These are phyloP conservation scores for Nannospalax galili DNA, from an alignment of 2,113 vertebrate species.

Conservation along the genomic window DNA sequence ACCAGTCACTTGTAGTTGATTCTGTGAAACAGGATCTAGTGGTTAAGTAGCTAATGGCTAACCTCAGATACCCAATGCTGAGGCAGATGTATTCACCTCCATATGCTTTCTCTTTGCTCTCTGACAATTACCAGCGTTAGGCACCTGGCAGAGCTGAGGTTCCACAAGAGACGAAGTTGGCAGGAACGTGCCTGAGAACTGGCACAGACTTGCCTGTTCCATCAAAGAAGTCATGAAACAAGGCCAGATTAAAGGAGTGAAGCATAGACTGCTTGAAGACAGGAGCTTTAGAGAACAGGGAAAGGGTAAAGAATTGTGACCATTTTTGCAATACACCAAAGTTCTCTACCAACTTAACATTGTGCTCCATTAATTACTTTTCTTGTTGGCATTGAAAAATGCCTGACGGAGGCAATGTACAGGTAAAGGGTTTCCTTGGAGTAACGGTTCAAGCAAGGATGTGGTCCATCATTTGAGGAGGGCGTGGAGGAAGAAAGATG, in stretches of 20 bases:
- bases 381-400: neutral
- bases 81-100: neutral
- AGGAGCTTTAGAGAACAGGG: neutral
- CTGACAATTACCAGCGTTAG: neutral
- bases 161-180: too few relatives aligned
- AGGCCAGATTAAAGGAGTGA: neutral
- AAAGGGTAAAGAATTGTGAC: neutral
- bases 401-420: neutral
- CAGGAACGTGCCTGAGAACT: too few relatives aligned
- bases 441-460: neutral
- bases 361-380: neutral
- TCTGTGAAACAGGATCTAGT: neutral
- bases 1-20: neutral
- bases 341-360: neutral
- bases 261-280: neutral
- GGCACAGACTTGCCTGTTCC: too few relatives aligned
- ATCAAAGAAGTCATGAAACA: neutral
- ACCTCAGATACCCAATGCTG: neutral
- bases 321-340: neutral
- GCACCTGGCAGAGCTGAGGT: neutral
- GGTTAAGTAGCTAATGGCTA: neutral
- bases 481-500: neutral
- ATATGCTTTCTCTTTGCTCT: neutral
- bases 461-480: neutral
- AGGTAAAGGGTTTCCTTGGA: neutral